Conservation (phyloP, 2,888 invertebrate genomes). For the Archaeoteleia sp. region DNA sequence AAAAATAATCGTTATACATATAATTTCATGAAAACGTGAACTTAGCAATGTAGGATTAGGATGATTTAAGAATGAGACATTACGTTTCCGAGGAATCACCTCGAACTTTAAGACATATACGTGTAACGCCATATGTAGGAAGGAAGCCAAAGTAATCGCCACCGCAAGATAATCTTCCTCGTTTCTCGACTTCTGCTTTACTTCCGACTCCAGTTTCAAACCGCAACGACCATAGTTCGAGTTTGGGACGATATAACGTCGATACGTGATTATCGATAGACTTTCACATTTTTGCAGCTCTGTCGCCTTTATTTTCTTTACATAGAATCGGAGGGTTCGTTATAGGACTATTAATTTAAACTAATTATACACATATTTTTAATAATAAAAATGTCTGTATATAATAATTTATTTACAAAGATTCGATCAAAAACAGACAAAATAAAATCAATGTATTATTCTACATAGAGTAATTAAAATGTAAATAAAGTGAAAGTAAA, state of each 20-base stretch:
- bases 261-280: constrained; percentile 44
- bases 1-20: not conserved
- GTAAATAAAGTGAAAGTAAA: too few relatives aligned
- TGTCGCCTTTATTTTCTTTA: too few relatives aligned
- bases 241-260: constrained; percentile 43
- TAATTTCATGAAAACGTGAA: not conserved
- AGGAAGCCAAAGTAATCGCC: constrained; percentile 71
- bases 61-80: constrained; percentile 29
- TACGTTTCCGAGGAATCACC: constrained; percentile 25
- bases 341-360: too few relatives aligned
- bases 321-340: too few relatives aligned
- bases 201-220: constrained; percentile 53
- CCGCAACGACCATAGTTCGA: constrained; percentile 47
- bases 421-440: too few relatives aligned
- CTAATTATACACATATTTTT: too few relatives aligned
- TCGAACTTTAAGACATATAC: constrained; percentile 42
- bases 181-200: constrained; percentile 61
- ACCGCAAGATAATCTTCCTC: constrained; percentile 70
- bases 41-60: too few relatives aligned
- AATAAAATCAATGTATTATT: too few relatives aligned
- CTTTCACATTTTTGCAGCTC: constrained; percentile 24
- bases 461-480: too few relatives aligned
- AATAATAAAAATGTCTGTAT: too few relatives aligned
- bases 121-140: constrained; percentile 68
- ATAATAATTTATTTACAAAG: too few relatives aligned